Evolutionary conservation across 2,113 vertebrate genomes (phyloP).

Genomic region (Montifringilla adamsi): DNA sequence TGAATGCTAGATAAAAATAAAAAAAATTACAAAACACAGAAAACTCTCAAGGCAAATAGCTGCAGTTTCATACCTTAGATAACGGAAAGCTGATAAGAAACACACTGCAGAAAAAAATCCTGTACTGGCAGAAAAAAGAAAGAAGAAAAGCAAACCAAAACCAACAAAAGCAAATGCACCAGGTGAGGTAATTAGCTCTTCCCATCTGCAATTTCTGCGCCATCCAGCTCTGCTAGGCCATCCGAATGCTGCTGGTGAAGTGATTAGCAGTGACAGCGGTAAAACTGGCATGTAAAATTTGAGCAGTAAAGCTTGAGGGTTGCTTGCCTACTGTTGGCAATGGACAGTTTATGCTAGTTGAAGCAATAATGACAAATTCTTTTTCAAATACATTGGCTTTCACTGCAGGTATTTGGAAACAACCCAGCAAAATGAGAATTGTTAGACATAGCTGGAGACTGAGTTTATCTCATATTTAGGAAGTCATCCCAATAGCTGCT

Average conservation of each 20-base stretch:
- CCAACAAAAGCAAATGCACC: fast-evolving
- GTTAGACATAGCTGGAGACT: neutral
- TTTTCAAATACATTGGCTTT: neutral
- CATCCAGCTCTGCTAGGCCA: neutral
- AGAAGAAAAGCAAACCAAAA: neutral
- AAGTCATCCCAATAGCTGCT: neutral
- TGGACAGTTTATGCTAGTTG: neutral
- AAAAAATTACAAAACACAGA: neutral
- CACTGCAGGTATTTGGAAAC: slow-evolving; percentile 4
- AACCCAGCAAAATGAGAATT: neutral
- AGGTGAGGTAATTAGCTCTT: neutral
- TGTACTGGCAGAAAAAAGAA: neutral
- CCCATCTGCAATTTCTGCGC: neutral
- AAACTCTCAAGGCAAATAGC: neutral
- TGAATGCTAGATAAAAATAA: neutral
- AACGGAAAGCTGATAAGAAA: neutral
- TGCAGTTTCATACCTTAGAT: neutral
- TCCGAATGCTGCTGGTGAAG: neutral
- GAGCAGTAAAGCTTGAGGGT: neutral
- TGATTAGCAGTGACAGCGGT: neutral
- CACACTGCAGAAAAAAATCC: neutral
- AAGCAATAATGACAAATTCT: neutral
- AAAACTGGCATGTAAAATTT: neutral
- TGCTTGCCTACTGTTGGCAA: neutral
- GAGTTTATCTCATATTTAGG: neutral